Base-by-base conservation (phyloP, 2,113 vertebrate species). In the Talpa occidentalis region DNA sequence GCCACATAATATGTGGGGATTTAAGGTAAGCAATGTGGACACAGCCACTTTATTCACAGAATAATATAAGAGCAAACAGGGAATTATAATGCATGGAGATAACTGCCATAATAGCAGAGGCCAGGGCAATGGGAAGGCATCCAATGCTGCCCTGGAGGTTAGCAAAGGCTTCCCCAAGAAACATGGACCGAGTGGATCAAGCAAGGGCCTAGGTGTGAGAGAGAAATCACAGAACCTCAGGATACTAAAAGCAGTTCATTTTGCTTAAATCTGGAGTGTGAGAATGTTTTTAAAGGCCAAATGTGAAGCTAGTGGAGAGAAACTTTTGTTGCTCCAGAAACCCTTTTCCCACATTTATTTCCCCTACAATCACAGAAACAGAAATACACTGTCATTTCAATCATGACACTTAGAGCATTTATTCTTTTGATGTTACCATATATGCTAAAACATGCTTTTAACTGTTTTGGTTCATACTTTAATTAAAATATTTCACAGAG, bases 131-230 rank as follows among this genome's bases (percentile, higher is more conserved):
- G 37, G 11, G 32, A 80, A 4, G 22, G 19, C 11, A n/a, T 35
- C 17, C n/a, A 67, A 15, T 5, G 8, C 42, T 1, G 32, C 15
- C 72, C 59, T 72, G 47, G 44, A 91, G 35, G 21, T 80, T 74
- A 94, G 47, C 52, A 74, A 95, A 90, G 49, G 10, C 47, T 59
- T 93, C 88, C n/a, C 15, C 42, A 89, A 62, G 77, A 88, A 91
- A 64, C 5, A 5, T 16, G 24, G 77, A 26, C 79, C 30, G 10
- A 89, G 17, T 66, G 44, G n/a, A 49, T 74, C 10, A 67, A 14
- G n/a, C 49, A 22, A 62, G 91, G 42, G n/a, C 19, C 74, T 92
- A 28, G 60, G 69, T 35, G 32, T 59, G 37, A 59, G 62, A 59
- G 26, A 49, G 28, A 88, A 91, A 82, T 47, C 40, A 86, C 44